Percentiles rank a stretch among this genome's conserved stretches.
phyloP scores from a whole-genome alignment of 2,113 vertebrate species.

The Dicentrarchus labrax region DNA sequence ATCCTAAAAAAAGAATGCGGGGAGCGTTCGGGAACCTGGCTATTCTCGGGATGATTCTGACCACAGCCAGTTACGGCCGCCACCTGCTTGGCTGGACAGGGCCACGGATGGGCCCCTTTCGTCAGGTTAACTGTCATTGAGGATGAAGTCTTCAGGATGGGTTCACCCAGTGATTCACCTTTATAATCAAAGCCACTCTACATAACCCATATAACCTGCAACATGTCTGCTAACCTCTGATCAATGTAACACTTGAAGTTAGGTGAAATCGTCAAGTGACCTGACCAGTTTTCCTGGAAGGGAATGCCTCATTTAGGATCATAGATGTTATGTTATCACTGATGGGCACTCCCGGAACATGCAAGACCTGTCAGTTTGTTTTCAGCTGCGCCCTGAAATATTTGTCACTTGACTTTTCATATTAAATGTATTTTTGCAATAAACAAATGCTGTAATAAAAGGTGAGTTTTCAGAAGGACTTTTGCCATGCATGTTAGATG shows the following conservation, averaged over 20 bases:
- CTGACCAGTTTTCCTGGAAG: conserved; percentile 44
- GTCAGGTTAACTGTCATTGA: rapidly evolving
- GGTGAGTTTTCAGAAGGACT: not conserved
- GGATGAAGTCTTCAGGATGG: not conserved
- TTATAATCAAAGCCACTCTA: conserved; percentile 2
- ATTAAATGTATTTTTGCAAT: not conserved
- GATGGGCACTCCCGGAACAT: not conserved
- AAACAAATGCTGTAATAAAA: not conserved
- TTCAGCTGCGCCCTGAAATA: not conserved
- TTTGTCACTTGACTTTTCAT: not conserved
- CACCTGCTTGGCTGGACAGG: conserved; percentile 70
- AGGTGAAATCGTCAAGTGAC: conserved; percentile 7
- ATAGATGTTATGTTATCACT: not conserved
- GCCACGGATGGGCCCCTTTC: conserved; percentile 3
- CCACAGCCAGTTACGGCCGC: conserved; percentile 59
- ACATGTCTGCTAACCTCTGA: not conserved
- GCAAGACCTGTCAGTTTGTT: not conserved
- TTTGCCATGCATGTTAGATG: not conserved
- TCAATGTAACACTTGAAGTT: not conserved
- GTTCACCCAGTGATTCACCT: not conserved
- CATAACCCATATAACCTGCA: not conserved
- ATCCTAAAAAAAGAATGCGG: conserved; percentile 72
- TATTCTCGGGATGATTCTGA: conserved; percentile 73
- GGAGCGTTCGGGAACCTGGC: conserved; percentile 75
- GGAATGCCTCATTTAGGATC: not conserved